These are phyloP conservation scores for Anabas testudineus DNA, from an alignment of 2,797 vertebrate species.

Conservation along the genomic window DNA sequence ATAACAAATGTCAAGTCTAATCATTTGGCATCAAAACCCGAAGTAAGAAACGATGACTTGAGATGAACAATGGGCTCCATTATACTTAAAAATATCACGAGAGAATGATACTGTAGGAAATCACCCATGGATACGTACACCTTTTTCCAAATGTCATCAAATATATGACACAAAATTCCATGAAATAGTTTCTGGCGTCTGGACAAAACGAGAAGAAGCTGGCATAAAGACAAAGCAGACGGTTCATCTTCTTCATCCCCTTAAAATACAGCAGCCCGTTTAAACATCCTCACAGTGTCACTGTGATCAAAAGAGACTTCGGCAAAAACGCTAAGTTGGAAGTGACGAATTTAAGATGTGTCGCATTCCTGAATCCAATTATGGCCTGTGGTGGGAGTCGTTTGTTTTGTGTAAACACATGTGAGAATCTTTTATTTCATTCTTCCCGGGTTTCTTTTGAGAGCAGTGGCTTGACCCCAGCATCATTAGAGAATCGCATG, in stretches of 20 bases:
- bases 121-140: background rate
- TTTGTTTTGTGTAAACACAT: conserved; percentile 57
- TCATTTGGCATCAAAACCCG: conserved; percentile 44
- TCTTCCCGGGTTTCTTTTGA: conserved; percentile 20
- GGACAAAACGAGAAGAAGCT: background rate
- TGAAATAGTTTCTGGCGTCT: background rate
- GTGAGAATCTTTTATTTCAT: conserved; percentile 40
- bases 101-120: conserved; percentile 23
- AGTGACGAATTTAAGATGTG: conserved; percentile 1
- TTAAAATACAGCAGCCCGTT: background rate
- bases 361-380: conserved; percentile 37
- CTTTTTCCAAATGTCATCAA: background rate
- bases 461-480: conserved; percentile 10
- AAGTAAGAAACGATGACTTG: background rate
- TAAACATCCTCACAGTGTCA: background rate
- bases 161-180: background rate
- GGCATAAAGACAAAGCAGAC: conserved; percentile 4
- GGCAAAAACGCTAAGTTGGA: background rate
- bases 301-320: conserved; percentile 26
- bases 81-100: conserved; percentile 11
- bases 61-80: conserved; percentile 31
- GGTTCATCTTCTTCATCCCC: conserved; percentile 8
- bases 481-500: background rate
- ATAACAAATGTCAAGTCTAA: conserved; percentile 36
- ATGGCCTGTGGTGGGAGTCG: conserved; percentile 6